Evolutionary conservation across 2,888 invertebrate species (phyloP), one percentile per base, ranked within the genome.

Genomic region (Actias luna): DNA sequence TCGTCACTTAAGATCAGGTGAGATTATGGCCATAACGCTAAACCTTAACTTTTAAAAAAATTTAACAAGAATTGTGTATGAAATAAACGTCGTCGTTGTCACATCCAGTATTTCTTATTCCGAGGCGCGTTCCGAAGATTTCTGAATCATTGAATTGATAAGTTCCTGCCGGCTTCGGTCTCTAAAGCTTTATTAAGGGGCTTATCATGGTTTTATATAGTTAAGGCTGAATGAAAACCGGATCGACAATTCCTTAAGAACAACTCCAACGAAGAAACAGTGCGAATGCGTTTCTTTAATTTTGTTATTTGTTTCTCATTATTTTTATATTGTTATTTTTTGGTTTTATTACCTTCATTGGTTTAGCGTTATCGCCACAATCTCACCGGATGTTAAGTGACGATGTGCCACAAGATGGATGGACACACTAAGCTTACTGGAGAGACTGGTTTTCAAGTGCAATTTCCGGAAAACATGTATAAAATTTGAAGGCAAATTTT

Each of bases 71-170:
- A 16, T n/a, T 12, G 18, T 55, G 29, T 29, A 55, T n/a, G 29
- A 55, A 55, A 29, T 29, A 55, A 16, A 27, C 29, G n/a, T 29
- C 29, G 52, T 16, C 4, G 55, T 55, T 55, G 16, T 29, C 5
- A n/a, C n/a, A 14, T 22, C 55, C 29, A n/a, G n/a, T 55, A 55
- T 55, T n/a, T 55, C 55, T 29, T 29, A n/a, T 29, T 55, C 5
- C 22, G 46, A 22, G 22, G 22, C 46, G 12, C 46, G 22, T 50
- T 25, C 25, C 55, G 8, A 55, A 55, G 55, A 27, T 55, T 55
- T 55, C 55, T 55, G 29, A 55, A 27, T 55, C 55, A 55, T 55
- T 55, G 55, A 55, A 55, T 55, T 55, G 55, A 55, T 55, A 55
- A 50, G 46, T 50, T 29, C 55, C 16, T 29, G 16, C 18, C 29